These are phyloP conservation scores for Lamprologus callipterus DNA, from an alignment of 2,113 vertebrate species.

Conservation along the genomic window DNA sequence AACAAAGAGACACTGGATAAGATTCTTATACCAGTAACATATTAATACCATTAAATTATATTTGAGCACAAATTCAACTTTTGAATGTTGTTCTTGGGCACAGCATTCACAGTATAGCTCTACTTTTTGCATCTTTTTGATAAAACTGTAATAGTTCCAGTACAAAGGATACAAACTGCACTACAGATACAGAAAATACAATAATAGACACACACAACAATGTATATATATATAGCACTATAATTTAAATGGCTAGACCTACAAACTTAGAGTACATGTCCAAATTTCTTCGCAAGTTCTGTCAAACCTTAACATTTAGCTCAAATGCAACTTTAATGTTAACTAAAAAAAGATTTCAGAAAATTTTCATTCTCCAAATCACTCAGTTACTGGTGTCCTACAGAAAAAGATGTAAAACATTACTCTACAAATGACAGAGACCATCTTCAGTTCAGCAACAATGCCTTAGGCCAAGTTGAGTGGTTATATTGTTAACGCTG, in stretches of 20 bases:
- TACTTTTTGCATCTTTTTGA: not conserved
- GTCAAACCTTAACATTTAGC: not conserved
- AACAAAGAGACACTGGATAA: not conserved
- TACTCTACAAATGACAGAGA: not conserved
- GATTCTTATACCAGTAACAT: not conserved
- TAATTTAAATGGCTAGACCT: not conserved
- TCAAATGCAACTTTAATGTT: not conserved
- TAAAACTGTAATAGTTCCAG: not conserved
- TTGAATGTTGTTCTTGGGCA: not conserved
- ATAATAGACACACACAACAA: not conserved
- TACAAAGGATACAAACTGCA: not conserved
- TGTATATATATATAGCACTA: not conserved
- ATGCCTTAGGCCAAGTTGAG: not conserved
- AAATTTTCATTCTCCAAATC: not conserved
- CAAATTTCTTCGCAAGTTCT: not conserved
- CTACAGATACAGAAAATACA: not conserved
- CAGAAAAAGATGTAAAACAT: not conserved
- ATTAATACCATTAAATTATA: not conserved
- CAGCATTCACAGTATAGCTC: not conserved
- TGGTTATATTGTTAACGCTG: not conserved
- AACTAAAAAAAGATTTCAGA: not conserved
- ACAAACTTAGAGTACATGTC: not conserved
- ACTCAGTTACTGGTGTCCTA: not conserved
- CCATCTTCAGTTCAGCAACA: not conserved
- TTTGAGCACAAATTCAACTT: not conserved